These are phyloP conservation scores for Diaprepes abbreviatus DNA, from an alignment of 2,888 invertebrate species.

Conservation along the genomic window DNA sequence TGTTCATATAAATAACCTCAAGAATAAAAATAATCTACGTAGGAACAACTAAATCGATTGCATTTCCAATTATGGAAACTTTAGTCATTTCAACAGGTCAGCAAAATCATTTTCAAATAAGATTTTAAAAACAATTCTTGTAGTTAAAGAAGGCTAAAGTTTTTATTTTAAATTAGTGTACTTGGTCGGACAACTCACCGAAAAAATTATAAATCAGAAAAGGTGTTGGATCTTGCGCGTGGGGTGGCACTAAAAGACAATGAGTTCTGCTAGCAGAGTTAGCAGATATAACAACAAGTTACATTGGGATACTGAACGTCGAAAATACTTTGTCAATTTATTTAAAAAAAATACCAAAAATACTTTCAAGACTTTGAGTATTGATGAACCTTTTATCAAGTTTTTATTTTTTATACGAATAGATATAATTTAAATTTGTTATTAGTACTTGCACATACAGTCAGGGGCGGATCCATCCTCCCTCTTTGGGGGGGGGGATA, in stretches of 20 bases:
- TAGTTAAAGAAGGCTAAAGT: not conserved
- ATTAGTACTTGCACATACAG: not conserved
- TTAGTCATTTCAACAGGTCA: constrained; percentile 28
- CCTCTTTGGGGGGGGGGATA: too few species aligned
- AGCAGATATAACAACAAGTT: not conserved
- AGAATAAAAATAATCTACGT: not conserved
- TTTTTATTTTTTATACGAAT: not conserved
- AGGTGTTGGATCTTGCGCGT: constrained; percentile 18
- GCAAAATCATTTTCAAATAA: not conserved
- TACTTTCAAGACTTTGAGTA: not conserved
- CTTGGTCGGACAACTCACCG: not conserved
- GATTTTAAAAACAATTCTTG: not conserved
- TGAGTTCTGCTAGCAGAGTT: constrained; percentile 3
- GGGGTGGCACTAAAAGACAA: not conserved
- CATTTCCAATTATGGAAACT: constrained; percentile 16
- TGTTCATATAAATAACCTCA: not conserved
- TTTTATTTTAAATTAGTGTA: not conserved
- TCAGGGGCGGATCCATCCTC: not conserved
- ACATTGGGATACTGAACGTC: not conserved
- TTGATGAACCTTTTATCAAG: not conserved
- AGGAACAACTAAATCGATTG: not conserved
- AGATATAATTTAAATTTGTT: not conserved
- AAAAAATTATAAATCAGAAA: not conserved
- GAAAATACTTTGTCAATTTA: too few species aligned
- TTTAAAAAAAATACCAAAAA: not conserved